A percentile compares a stretch with the other conserved stretches of the same genome.
Conservation (phyloP, 2,888 invertebrate species). For the Trachelus tabidus region DNA sequence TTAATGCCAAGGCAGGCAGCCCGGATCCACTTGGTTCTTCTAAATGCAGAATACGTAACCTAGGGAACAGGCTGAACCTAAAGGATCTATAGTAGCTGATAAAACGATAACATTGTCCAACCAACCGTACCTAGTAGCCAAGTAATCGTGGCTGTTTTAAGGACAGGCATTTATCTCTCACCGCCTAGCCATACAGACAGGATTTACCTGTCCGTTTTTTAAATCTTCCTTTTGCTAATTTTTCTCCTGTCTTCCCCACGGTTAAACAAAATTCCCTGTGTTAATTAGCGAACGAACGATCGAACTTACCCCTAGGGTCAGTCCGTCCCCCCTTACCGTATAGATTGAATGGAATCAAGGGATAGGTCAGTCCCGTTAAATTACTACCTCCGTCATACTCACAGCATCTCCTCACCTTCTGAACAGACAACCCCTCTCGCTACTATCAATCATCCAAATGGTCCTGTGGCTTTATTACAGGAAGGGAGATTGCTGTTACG, state of each 20-base stretch:
- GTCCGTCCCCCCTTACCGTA: not conserved
- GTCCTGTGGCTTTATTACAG: not conserved
- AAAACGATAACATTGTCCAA: conserved; percentile 34
- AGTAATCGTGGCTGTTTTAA: conserved; percentile 20
- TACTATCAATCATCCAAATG: not conserved
- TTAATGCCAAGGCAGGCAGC: conserved; percentile 52
- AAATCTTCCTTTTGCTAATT: not conserved
- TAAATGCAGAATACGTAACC: not conserved
- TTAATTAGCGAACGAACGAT: not conserved
- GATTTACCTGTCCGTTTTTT: conserved; percentile 41
- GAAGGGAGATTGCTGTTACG: not conserved
- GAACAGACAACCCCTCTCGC: not conserved
- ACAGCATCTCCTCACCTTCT: not conserved
- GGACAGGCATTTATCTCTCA: conserved; percentile 44
- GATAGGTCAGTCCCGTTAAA: not conserved
- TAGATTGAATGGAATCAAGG: not conserved
- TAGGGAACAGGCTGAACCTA: not conserved
- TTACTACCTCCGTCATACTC: not conserved
- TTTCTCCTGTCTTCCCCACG: not conserved
- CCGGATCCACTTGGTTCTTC: not conserved
- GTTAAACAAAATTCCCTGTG: not conserved
- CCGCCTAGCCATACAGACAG: conserved; percentile 44
- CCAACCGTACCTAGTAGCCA: conserved; percentile 29
- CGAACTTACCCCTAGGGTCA: not conserved
- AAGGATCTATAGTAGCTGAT: conserved; percentile 11